Percentiles rank a stretch among this genome's conserved stretches.
Conservation (phyloP, 2,888 invertebrate genomes). For the Anaspis maculata region DNA sequence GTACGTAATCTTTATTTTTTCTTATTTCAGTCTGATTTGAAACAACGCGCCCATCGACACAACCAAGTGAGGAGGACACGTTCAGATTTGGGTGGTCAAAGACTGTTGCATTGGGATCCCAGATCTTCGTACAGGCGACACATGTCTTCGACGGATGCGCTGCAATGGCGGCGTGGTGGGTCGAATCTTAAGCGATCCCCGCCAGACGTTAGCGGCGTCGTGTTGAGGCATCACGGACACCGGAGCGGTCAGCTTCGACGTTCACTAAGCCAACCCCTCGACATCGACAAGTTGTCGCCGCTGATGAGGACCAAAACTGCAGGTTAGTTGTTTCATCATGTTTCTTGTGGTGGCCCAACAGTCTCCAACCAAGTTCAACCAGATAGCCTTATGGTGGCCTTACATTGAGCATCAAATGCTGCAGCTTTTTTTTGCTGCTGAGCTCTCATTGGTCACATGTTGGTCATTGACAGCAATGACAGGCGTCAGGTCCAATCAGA, state of each 20-base stretch:
- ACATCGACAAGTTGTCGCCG: constrained; percentile 52
- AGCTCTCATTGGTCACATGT: no score
- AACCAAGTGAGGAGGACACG: constrained; percentile 49
- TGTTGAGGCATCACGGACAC: constrained; percentile 17
- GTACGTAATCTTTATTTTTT: neutral
- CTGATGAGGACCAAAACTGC: constrained; percentile 47
- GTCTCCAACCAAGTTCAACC: no score
- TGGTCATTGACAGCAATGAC: no score
- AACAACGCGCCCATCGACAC: constrained; percentile 41
- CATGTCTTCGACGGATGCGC: constrained; percentile 42
- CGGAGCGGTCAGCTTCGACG: constrained; percentile 38
- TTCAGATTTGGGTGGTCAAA: constrained; percentile 50
- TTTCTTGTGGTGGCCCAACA: no score
- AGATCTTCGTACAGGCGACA: constrained; percentile 43
- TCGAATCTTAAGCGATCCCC: constrained; percentile 44
- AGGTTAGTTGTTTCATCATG: constrained; percentile 33
- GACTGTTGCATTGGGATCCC: constrained; percentile 48
- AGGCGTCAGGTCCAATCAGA: no score
- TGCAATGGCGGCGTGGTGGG: constrained; percentile 42
- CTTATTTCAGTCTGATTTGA: constrained; percentile 46
- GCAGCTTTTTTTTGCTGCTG: no score
- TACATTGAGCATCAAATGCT: no score
- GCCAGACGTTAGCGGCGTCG: constrained; percentile 29
- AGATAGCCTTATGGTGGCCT: no score
- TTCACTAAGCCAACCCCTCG: constrained; percentile 63